phyloP scores from a whole-genome alignment of 2,797 vertebrate genomes.

The Oreortyx pictus region DNA sequence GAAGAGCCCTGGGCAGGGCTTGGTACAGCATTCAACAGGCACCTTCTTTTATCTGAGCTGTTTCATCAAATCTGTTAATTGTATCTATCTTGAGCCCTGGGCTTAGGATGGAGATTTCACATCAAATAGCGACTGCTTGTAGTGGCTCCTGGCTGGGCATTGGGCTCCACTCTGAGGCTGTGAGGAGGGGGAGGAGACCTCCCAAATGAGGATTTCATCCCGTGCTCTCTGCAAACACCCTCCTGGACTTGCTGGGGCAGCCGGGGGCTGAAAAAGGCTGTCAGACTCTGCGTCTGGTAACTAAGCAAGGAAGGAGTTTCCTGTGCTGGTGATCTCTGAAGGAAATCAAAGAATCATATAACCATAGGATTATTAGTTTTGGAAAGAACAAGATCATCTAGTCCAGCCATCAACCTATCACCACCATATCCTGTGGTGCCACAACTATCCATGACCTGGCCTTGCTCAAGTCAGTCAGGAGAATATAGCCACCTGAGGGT shows the following conservation, averaged over 20 bases:
- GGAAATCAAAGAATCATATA: not conserved
- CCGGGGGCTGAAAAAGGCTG: not conserved
- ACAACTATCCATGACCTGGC: not conserved
- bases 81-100: not conserved
- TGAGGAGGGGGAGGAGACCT: not conserved
- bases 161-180: not conserved
- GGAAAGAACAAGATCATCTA: too few species aligned
- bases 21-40: not conserved
- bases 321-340: not conserved
- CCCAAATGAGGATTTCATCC: not conserved
- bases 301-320: not conserved
- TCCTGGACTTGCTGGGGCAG: not conserved
- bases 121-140: not conserved
- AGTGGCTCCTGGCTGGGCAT: not conserved
- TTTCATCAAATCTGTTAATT: constrained; percentile 35
- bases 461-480: accelerated
- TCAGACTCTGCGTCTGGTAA: not conserved
- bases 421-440: too few species aligned
- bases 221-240: not conserved
- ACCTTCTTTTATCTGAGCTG: not conserved
- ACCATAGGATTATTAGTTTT: too few species aligned
- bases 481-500: not conserved
- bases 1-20: not conserved
- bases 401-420: too few species aligned
- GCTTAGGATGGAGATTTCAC: not conserved